Percentiles rank a stretch among this genome's conserved stretches.
Evolutionary conservation across 2,888 invertebrate species (phyloP).

Genomic region (Girardia tigrina): DNA sequence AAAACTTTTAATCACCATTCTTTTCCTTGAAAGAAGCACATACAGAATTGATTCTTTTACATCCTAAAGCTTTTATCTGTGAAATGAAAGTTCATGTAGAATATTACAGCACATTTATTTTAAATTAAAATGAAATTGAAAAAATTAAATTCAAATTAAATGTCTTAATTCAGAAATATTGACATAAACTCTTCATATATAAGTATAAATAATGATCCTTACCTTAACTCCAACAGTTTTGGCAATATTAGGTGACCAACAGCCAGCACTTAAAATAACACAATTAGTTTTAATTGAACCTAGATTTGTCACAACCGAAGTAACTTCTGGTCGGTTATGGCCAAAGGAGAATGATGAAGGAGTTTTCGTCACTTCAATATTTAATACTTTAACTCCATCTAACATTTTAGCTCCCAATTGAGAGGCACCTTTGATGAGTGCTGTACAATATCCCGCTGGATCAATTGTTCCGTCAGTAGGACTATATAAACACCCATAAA

Average conservation of each 20-base stretch:
- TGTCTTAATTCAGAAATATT: no score
- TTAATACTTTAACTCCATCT: not conserved
- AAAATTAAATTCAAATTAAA: no score
- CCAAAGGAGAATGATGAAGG: not conserved
- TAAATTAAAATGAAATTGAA: no score
- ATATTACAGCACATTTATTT: no score
- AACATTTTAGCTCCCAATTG: conserved; percentile 61
- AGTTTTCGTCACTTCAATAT: not conserved
- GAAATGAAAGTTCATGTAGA: no score
- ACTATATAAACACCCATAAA: conserved; percentile 65
- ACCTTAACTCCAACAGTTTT: conserved; percentile 57
- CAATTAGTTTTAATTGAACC: conserved; percentile 24
- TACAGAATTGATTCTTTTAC: no score
- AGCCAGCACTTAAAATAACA: conserved; percentile 53
- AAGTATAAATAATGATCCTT: no score
- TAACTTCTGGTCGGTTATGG: not conserved
- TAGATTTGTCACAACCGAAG: not conserved
- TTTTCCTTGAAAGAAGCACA: no score
- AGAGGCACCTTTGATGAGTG: conserved; percentile 62
- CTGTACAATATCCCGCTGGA: conserved; percentile 65
- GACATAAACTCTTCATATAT: no score
- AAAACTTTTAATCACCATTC: no score
- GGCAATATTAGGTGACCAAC: conserved; percentile 67
- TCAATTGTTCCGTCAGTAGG: conserved; percentile 72
- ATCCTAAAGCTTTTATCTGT: no score